Evolutionary conservation across 2,113 vertebrate species (phyloP).

Genomic region (Malurus alboscapulatus): DNA sequence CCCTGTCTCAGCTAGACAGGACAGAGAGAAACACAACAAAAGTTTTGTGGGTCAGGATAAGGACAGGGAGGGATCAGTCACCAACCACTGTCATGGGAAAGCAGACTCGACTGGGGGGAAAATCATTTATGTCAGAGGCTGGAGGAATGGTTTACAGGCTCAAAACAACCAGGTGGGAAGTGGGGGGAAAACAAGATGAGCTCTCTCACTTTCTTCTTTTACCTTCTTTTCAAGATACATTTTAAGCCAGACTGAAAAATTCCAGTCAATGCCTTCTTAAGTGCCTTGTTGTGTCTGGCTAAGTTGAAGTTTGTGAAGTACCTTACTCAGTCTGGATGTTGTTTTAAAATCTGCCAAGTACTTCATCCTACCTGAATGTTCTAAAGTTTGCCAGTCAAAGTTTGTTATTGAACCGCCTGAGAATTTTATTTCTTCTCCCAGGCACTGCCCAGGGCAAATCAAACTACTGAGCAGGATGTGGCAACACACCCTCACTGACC

Average conservation of each 20-base stretch:
- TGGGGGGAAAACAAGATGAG: neutral
- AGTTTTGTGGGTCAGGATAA: neutral
- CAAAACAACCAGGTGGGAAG: neutral
- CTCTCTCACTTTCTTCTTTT: neutral
- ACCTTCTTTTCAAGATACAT: neutral
- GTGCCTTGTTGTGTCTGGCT: neutral
- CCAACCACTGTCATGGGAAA: neutral
- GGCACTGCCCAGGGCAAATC: neutral
- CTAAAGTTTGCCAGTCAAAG: neutral
- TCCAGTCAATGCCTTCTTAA: neutral
- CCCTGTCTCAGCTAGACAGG: neutral
- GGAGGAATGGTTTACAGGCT: neutral
- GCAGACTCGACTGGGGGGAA: neutral
- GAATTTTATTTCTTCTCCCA: neutral
- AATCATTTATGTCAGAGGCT: neutral
- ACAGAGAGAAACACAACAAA: neutral
- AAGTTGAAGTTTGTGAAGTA: neutral
- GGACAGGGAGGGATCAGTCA: neutral
- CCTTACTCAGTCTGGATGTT: neutral
- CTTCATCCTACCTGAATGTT: neutral
- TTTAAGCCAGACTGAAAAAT: neutral
- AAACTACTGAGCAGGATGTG: fast-evolving
- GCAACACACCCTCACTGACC: neutral
- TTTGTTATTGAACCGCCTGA: neutral
- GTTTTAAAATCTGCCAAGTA: neutral